Evolutionary conservation across 1,140 invertebrate species (phyloP).

Genomic region (Aphaenogaster floridana): DNA sequence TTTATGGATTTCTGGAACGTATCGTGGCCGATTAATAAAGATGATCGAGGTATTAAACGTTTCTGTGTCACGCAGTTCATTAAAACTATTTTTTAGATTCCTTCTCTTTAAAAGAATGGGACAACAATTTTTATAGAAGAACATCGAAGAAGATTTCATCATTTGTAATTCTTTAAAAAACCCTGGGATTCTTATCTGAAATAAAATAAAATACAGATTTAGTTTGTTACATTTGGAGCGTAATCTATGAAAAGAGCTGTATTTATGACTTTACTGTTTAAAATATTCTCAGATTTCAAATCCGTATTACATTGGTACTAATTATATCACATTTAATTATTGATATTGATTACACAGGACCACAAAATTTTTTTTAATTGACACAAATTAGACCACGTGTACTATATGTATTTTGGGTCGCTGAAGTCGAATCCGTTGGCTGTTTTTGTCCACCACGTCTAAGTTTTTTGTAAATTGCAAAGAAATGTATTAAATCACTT

Average conservation of each 20-base stretch:
- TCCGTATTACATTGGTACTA: not conserved
- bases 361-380: too few relatives aligned
- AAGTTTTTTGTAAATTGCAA: too few relatives aligned
- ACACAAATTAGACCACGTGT: too few relatives aligned
- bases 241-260: not conserved
- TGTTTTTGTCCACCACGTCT: too few relatives aligned
- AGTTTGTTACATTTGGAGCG: not conserved
- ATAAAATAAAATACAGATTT: not conserved
- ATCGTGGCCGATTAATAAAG: not conserved
- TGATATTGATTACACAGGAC: not conserved
- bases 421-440: too few relatives aligned
- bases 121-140: not conserved
- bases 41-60: not conserved
- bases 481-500: too few relatives aligned
- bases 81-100: slow-evolving; percentile 10
- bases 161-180: not conserved
- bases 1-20: not conserved
- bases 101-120: not conserved
- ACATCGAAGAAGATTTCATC: not conserved
- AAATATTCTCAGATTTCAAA: not conserved
- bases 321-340: not conserved
- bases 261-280: not conserved
- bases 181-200: too few relatives aligned
- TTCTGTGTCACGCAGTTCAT: not conserved
- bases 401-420: too few relatives aligned